These are phyloP conservation scores for Opisthocomus hoazin DNA, from an alignment of 2,113 vertebrate genomes.

Conservation along the genomic window DNA sequence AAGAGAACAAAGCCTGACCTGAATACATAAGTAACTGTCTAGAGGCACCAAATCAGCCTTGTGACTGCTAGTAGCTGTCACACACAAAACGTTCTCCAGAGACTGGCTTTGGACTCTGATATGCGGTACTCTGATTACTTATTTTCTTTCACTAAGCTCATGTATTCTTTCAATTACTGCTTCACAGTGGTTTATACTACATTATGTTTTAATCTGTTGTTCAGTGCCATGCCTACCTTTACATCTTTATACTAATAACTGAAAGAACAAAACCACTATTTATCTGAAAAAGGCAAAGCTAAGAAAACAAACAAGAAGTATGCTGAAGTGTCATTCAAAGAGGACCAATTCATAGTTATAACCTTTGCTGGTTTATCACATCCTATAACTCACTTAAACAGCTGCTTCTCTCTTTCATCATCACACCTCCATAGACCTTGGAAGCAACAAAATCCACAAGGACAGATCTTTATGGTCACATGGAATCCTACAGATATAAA, in stretches of 20 bases:
- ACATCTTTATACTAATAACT: neutral
- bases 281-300: neutral
- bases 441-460: neutral
- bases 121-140: neutral
- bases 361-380: neutral
- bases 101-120: neutral
- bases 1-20: slow-evolving; percentile 23
- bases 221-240: neutral
- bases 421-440: neutral
- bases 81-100: neutral
- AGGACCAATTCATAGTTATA: neutral
- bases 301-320: neutral
- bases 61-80: neutral
- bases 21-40: neutral
- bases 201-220: neutral
- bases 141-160: neutral
- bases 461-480: neutral
- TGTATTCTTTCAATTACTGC: neutral
- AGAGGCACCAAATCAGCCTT: neutral
- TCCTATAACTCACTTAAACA: neutral
- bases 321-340: neutral
- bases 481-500: neutral
- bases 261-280: neutral
- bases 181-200: neutral
- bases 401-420: neutral